Evolutionary conservation across 2,888 invertebrate genomes (phyloP).

Genomic region (Netelia virgata): DNA sequence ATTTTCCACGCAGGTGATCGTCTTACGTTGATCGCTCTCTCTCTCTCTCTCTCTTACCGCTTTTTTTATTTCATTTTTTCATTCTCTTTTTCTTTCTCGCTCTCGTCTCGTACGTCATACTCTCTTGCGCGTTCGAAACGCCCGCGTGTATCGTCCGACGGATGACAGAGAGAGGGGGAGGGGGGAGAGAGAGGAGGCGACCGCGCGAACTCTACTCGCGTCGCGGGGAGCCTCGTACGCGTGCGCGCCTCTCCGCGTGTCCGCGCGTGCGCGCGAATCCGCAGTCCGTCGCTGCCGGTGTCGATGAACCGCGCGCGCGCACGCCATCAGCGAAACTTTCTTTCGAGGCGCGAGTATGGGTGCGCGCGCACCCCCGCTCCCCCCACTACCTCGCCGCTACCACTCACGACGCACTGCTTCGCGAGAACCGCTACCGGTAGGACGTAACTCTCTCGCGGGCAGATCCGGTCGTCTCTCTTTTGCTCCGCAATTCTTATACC

Average conservation of each 20-base stretch:
- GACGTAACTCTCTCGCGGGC: conserved; percentile 64
- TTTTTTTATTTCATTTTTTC: not conserved
- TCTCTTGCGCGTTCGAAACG: not conserved
- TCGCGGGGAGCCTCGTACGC: not conserved
- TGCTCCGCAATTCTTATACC: conserved; percentile 34
- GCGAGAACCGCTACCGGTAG: conserved; percentile 11
- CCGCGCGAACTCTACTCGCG: conserved; percentile 52
- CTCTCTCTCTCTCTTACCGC: conserved; percentile 12
- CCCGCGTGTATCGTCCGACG: not conserved
- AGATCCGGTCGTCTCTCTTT: conserved; percentile 65
- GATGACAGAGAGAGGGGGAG: no score
- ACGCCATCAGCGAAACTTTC: conserved; percentile 72
- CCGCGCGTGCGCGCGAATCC: conserved; percentile 2
- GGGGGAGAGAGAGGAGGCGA: no score
- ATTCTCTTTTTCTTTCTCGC: conserved; percentile 18
- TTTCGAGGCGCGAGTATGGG: conserved; percentile 62
- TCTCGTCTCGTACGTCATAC: not conserved
- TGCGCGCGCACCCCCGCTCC: not conserved
- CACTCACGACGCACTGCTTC: no score
- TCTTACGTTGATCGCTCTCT: conserved; percentile 16
- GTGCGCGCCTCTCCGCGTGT: not conserved
- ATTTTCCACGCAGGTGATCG: conserved; percentile 51
- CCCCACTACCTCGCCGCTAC: no score
- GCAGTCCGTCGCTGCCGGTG: conserved; percentile 61
- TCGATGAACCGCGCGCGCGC: conserved; percentile 74